Percentiles rank a stretch among this genome's conserved stretches.
Evolutionary conservation across 2,113 vertebrate species (phyloP).

Genomic region (Ornithorhynchus anatinus): DNA sequence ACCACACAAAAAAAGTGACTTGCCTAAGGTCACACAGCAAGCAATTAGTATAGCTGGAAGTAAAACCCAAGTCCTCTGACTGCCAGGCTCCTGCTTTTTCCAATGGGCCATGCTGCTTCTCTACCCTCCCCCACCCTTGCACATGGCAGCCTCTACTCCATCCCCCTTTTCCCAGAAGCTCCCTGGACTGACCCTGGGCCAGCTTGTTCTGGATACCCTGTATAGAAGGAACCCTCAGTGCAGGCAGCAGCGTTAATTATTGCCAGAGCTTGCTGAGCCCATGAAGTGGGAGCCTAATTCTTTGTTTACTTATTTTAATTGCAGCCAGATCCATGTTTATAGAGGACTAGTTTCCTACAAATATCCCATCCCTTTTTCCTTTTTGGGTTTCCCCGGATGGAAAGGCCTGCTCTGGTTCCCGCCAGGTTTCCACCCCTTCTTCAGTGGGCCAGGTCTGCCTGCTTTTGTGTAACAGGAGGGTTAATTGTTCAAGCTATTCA

Average conservation of each 20-base stretch:
- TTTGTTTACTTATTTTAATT: slow-evolving; percentile 17
- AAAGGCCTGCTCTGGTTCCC: neutral
- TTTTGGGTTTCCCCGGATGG: neutral
- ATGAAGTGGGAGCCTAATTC: neutral
- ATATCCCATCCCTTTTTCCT: neutral
- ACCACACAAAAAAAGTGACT: too few species aligned
- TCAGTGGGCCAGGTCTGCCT: slow-evolving; percentile 30
- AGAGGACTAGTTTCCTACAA: neutral
- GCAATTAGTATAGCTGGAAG: too few species aligned
- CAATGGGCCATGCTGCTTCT: too few species aligned
- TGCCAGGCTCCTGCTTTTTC: too few species aligned
- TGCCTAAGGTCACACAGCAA: too few species aligned
- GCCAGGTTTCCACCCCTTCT: slow-evolving; percentile 29
- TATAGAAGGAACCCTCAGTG: neutral
- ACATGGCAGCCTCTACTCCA: neutral
- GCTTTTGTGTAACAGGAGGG: slow-evolving; percentile 54
- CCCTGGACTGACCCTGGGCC: neutral
- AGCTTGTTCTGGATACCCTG: neutral
- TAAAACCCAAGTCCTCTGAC: too few species aligned
- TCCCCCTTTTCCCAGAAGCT: neutral
- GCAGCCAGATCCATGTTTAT: neutral
- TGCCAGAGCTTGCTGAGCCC: neutral
- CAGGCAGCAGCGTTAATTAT: neutral
- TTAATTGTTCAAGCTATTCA: slow-evolving; percentile 65
- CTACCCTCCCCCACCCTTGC: neutral